Evolutionary conservation across 2,888 invertebrate species (phyloP), one percentile per base, ranked within the genome.

Genomic region (Eurois occulta): DNA sequence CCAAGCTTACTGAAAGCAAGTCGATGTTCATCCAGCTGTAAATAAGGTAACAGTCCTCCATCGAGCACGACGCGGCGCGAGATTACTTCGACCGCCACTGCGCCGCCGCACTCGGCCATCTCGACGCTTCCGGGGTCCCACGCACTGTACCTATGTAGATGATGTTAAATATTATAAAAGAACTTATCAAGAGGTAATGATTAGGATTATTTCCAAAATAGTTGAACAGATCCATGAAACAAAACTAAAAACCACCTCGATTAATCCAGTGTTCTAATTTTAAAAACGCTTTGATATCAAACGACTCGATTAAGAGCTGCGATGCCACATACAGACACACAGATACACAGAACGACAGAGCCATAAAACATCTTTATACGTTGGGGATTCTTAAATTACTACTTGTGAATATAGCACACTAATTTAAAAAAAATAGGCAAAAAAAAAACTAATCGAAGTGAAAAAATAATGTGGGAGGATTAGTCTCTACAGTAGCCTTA

Each of bases 81-180:
- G 21, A 87, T 81, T 78, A 95, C 95, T 67, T 94, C 94, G 16
- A 92, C 94, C 0, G 94, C 96, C 10, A 90, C 86, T 0, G 96
- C 96, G 2, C 96, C 95, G 38, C 95, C 95, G 67, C 96, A 95
- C 83, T 97, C 97, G 8, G 92, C 90, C 94, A 96, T 95, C 81
- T 97, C 97, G 58, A 95, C 96, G 68, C 94, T 93, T 60, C 94
- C 93, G 0, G 94, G 87, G 81, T 97, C 97, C 96, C 96, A 96
- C 0, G 95, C 96, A 60, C 95, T 96, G 81, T 97, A 97, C 97
- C 97, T 97, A 60, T n/a, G 18, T 16, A 18, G 18, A 41, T 65
- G 16, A n/a, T n/a, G 11, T 38, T 32, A 16, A 38, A 65, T 65
- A 24, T 10, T 65, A 24, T 10, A 62, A 4, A 60, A 10, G 18